Evolutionary conservation across 2,888 invertebrate species (phyloP).

Genomic region (Scaptomyza reducta): DNA sequence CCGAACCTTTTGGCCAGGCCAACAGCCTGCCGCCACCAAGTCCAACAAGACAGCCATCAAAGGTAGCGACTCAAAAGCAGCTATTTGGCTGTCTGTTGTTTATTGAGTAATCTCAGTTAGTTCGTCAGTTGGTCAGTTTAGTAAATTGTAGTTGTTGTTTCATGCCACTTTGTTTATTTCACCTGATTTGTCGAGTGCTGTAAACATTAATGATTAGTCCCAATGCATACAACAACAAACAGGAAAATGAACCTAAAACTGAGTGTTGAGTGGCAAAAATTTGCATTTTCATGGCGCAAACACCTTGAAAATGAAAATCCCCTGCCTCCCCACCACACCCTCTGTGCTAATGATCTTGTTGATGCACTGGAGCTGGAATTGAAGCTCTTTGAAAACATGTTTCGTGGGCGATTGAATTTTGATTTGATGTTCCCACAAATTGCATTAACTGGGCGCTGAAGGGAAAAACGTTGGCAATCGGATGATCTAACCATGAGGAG

Average conservation of each 20-base stretch:
- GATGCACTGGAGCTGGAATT: slow-evolving; percentile 36
- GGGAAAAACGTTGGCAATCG: slow-evolving; percentile 52
- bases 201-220: slow-evolving; percentile 63
- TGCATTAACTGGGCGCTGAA: slow-evolving; percentile 49
- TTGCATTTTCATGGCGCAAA: slow-evolving; percentile 69
- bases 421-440: slow-evolving; percentile 45
- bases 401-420: slow-evolving; percentile 39
- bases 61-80: slow-evolving; percentile 52
- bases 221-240: slow-evolving; percentile 53
- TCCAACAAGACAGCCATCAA: slow-evolving; percentile 60
- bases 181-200: slow-evolving; percentile 30
- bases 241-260: slow-evolving; percentile 6
- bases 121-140: slow-evolving; percentile 35
- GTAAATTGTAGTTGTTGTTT: slow-evolving; percentile 36
- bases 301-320: slow-evolving; percentile 64
- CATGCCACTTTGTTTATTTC: slow-evolving; percentile 57
- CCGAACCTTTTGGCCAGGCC: slow-evolving; percentile 66
- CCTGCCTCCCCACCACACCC: slow-evolving; percentile 14
- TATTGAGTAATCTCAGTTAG: slow-evolving; percentile 63
- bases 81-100: slow-evolving; percentile 10
- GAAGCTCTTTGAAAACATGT: slow-evolving; percentile 45
- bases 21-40: slow-evolving; percentile 36
- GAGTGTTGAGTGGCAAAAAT: slow-evolving; percentile 61
- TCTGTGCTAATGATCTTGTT: slow-evolving; percentile 61
- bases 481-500: slow-evolving; percentile 32